These are phyloP conservation scores for Hoplias malabaricus DNA, from an alignment of 2,113 vertebrate genomes.

Conservation along the genomic window DNA sequence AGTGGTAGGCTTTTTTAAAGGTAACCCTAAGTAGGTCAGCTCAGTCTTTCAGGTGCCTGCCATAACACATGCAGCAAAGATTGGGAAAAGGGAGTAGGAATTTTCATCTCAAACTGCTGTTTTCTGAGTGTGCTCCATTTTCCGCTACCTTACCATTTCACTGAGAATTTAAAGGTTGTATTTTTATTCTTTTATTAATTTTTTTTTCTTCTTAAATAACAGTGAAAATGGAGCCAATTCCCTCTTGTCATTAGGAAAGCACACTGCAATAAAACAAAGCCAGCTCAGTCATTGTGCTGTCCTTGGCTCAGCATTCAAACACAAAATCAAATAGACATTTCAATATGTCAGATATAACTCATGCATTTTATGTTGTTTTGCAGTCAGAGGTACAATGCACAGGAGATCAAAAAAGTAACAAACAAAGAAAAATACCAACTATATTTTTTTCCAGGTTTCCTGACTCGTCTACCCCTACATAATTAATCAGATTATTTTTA, in stretches of 20 bases:
- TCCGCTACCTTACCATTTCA: not conserved
- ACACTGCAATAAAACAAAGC: not conserved
- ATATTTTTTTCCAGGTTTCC: not conserved
- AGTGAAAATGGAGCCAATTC: not conserved
- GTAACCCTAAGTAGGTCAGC: slow-evolving; percentile 50
- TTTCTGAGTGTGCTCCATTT: not conserved
- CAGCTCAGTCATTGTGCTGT: not conserved
- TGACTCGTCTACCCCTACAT: too few species aligned
- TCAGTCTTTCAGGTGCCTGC: slow-evolving; percentile 33
- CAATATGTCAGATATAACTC: not conserved
- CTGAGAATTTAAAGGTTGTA: not conserved
- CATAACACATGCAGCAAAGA: slow-evolving; percentile 1
- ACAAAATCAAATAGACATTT: not conserved
- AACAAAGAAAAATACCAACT: not conserved
- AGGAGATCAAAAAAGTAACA: not conserved
- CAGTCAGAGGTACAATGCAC: not conserved
- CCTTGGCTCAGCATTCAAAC: not conserved
- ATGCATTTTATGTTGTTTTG: not conserved
- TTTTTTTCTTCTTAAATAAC: too few species aligned
- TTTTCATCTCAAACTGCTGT: slow-evolving; percentile 10
- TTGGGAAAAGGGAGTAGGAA: not conserved
- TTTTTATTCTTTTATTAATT: too few species aligned
- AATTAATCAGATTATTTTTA: too few species aligned
- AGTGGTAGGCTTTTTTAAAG: slow-evolving; percentile 11
- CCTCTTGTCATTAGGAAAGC: not conserved